Base-by-base conservation (phyloP, 2,113 vertebrate genomes). In the Lagopus muta region DNA sequence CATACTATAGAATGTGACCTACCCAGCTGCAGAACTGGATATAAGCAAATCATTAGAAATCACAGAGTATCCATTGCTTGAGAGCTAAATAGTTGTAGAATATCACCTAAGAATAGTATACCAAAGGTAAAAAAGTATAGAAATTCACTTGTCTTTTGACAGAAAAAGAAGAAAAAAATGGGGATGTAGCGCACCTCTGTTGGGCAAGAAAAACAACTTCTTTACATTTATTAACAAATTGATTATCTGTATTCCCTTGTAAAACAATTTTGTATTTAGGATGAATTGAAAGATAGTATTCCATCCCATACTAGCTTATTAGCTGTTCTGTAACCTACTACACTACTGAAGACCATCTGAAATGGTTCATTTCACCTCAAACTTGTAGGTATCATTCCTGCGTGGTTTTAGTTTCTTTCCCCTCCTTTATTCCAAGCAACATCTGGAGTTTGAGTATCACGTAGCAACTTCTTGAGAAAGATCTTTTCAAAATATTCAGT, bases 231-330 rank as follows among this genome's bases (percentile, higher is more conserved):
- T 72, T 55, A 88, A 67, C 10, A 1, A 64, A 64, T 21, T 36
- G 19, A 66, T 38, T 27, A 6, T 47, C 48, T 43, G 8, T 30
- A 47, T 64, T 10, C 0, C 1, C 9, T 1, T 1, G 0, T 75
- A 61, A 80, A 93, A 86, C 8, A 67, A 42, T 50, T 47, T 64
- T 12, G 11, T 6, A 76, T 65, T 15, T n/a, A 65, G 45, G n/a
- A 69, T 47, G 11, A 83, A 28, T 27, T 69, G 14, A 14, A 38
- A 14, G 27, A 50, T 11, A 70, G 24, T 13, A 52, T 6, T 64
- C 25, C 4, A 54, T n/a, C 7, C n/a, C 28, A 24, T 15, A 85
- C 25, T 45, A 43, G 42, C 22, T 24, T 69, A 45, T 65, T 74
- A 73, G 7, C 4, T 77, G 25, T 70, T 34, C 7, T 8, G 12